Percentiles rank a stretch among this genome's conserved stretches.
Evolutionary conservation across 2,888 invertebrate species (phyloP).

Genomic region (Malacosoma neustria): DNA sequence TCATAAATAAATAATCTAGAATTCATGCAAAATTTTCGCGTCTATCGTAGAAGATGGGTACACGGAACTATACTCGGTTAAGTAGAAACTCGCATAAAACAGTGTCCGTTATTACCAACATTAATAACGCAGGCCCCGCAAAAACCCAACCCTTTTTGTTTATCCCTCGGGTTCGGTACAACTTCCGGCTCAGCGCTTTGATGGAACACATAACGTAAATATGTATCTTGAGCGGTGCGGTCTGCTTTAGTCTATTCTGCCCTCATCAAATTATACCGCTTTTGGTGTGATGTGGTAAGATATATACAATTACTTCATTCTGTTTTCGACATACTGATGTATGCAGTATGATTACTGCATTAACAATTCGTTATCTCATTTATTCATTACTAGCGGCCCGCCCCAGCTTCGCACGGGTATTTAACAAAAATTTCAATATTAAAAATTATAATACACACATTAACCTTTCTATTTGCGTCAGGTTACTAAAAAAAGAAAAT

Average conservation of each 20-base stretch:
- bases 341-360: no score
- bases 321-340: no score
- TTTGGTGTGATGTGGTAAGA: background rate
- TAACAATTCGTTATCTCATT: no score
- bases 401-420: no score
- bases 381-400: no score
- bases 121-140: slow-evolving; percentile 57
- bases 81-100: slow-evolving; percentile 64
- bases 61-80: slow-evolving; percentile 35
- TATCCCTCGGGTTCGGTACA: slow-evolving; percentile 39
- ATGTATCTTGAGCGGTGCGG: slow-evolving; percentile 9
- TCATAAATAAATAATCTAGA: slow-evolving; percentile 31
- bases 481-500: no score
- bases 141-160: slow-evolving; percentile 61
- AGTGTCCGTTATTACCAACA: slow-evolving; percentile 72
- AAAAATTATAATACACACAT: no score
- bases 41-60: no score
- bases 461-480: no score
- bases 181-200: slow-evolving; percentile 35
- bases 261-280: background rate
- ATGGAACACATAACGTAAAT: slow-evolving; percentile 29
- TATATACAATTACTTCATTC: no score
- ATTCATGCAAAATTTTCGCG: slow-evolving; percentile 19
- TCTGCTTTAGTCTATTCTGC: background rate
- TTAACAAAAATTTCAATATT: no score